Percentiles rank a stretch among this genome's conserved stretches.
These are phyloP conservation scores for Phenganax marumi DNA, from an alignment of 92 coral and sea anemone genomes.

Conservation along the genomic window DNA sequence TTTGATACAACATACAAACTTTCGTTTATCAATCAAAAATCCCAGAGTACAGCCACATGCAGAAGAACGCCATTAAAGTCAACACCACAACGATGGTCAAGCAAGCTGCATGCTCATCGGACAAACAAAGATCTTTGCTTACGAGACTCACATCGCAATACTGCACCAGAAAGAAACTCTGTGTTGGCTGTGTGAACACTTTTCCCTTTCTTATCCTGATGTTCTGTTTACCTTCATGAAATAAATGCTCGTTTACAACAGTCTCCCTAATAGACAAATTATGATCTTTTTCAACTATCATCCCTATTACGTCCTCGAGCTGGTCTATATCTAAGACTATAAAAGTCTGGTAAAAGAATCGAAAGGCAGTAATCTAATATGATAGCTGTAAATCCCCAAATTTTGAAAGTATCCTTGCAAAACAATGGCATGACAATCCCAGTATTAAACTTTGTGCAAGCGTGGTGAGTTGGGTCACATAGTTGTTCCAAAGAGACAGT, in stretches of 20 bases:
- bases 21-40: constrained; percentile 64
- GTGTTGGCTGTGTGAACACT: constrained; percentile 56
- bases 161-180: constrained; percentile 77
- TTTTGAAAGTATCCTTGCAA: constrained; percentile 66
- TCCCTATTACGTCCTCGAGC: no score
- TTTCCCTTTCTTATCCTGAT: no score
- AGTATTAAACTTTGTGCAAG: constrained; percentile 70
- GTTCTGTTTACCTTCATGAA: background rate
- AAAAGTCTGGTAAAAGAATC: constrained; percentile 62
- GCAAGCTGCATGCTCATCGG: constrained; percentile 88
- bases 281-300: background rate
- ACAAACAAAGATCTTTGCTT: constrained; percentile 81
- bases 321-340: constrained; percentile 47
- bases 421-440: constrained; percentile 71
- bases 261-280: background rate
- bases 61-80: constrained; percentile 53
- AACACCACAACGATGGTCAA: constrained; percentile 71
- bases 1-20: constrained; percentile 72
- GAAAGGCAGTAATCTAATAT: constrained; percentile 65
- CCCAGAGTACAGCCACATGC: background rate
- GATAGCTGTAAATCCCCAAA: constrained; percentile 89
- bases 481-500: constrained; percentile 64
- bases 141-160: constrained; percentile 62
- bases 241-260: background rate
- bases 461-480: constrained; percentile 59